Evolutionary conservation across 2,888 invertebrate species (phyloP), one percentile per base, ranked within the genome.

Genomic region (Polydrusus pterygomalis): DNA sequence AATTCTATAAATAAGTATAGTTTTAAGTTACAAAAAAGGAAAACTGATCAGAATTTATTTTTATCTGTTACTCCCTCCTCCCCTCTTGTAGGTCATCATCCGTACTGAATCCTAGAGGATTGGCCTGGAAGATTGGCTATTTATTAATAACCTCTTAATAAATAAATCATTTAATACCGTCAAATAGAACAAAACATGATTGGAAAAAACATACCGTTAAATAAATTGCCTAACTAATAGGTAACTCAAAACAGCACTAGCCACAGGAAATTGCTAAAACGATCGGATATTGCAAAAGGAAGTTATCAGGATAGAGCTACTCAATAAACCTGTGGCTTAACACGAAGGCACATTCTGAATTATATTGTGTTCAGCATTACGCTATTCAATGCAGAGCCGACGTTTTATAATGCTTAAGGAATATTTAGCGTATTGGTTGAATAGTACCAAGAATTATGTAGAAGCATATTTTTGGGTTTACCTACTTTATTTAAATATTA

Each of bases 281-380:
- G 71, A 62, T 71, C 72, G 76, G 76, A 76, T 72, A 76, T 76
- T 76, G 76, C 34, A 68, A 76, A 69, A 51, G 72, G 76, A 76
- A 76, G 76, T 76, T 76, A 69, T 72, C 72, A 60, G 62, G 69
- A 38, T 74, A 62, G 47, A 72, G 68, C 69, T 34, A 49, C 58
- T 62, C 62, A 70, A 70, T 68, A 64, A 75, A 70, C 75, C 58
- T 63, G 70, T 70, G 63, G 70, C 70, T 75, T 63, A 69, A 43
- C 69, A 63, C 62, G 69, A 63, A 74, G 54, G 25, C 54, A 65
- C 65, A 72, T 64, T 65, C 40, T 47, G 51, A 54, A 65, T 45
- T 30, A 56, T 45, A 63, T 63, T 47, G 47, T 45, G 45, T 63
- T n/a, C 17, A 38, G 18, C n/a, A 54, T 30, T 54, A 13, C n/a